phyloP scores from a whole-genome alignment of 2,888 invertebrate genomes.

The Zygaena filipendulae region DNA sequence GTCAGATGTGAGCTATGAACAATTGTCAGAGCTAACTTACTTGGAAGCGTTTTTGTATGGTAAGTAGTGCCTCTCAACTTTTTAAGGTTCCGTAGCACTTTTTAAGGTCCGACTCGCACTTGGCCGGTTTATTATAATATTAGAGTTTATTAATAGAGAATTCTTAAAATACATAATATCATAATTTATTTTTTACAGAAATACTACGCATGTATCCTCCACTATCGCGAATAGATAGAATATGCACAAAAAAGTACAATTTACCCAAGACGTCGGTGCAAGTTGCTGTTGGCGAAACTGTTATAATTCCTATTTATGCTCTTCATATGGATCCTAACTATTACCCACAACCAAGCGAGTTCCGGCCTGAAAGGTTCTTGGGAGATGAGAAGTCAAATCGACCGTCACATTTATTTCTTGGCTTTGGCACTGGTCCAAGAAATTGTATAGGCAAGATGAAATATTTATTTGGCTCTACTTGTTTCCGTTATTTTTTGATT shows the following conservation, averaged over 20 bases:
- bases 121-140: too few relatives aligned
- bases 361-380: slow-evolving; percentile 65
- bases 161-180: too few relatives aligned
- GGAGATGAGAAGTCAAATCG: slow-evolving; percentile 59
- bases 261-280: slow-evolving; percentile 52
- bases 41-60: slow-evolving; percentile 48
- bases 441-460: slow-evolving; percentile 55
- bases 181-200: slow-evolving; percentile 60
- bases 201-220: slow-evolving; percentile 69
- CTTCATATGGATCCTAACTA: slow-evolving; percentile 65
- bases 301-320: slow-evolving; percentile 55
- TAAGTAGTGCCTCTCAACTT: too few relatives aligned
- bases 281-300: slow-evolving; percentile 48
- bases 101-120: too few relatives aligned
- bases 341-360: slow-evolving; percentile 64
- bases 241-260: slow-evolving; percentile 63
- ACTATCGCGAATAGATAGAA: slow-evolving; percentile 57
- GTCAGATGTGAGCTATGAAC: slow-evolving; percentile 44
- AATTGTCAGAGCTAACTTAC: slow-evolving; percentile 37
- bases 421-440: slow-evolving; percentile 65
- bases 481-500: too few relatives aligned
- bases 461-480: slow-evolving; percentile 4
- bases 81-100: neutral
- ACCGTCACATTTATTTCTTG: slow-evolving; percentile 56
- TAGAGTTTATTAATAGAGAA: too few relatives aligned